Evolutionary conservation across 2,113 vertebrate genomes (phyloP), one percentile per base, ranked within the genome.

Genomic region (Stictonetta naevosa): DNA sequence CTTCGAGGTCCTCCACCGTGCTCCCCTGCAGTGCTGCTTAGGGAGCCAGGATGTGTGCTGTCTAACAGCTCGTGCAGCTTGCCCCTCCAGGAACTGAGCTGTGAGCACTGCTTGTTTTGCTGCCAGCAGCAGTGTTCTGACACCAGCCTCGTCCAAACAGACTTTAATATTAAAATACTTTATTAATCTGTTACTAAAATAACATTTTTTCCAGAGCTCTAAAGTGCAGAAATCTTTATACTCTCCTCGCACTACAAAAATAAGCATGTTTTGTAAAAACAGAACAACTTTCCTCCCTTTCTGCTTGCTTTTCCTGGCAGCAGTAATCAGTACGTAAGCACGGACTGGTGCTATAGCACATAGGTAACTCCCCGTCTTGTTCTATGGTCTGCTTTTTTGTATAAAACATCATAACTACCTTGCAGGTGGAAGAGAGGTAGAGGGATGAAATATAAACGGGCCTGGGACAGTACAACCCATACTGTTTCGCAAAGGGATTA

Each of bases 151-250:
- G 69, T 88, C 78, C 91, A 96, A 95, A 88, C n/a, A 38, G 23
- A 26, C 36, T 83, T 90, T 95, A 52, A 67, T 97, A 97, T 96
- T 95, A 98, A 97, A 98, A 98, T 97, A 96, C 52, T 98, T 98
- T 98, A 98, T 98, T 98, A 96, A 96, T 94, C 87, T 95, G 93
- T 98, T 97, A 96, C 77, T 96, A 97, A 97, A 96, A 92, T 95
- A 96, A 96, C 62, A 74, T 55, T 26, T 82, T 92, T 60, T 72
- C 79, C 60, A 9, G 23, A 88, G 20, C 86, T 86, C 90, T 98
- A 97, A 98, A 98, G 97, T 98, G 97, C 98, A 96, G 31, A 56
- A 28, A 92, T 68, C 40, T 53, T 89, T 62, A 58, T 62, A 31
- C 23, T 95, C 44, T 4, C 59, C 46, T 84, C 42, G 38, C 23